Base-by-base conservation (phyloP, 2,888 invertebrate species). In the Himalopsyche tibetana region DNA sequence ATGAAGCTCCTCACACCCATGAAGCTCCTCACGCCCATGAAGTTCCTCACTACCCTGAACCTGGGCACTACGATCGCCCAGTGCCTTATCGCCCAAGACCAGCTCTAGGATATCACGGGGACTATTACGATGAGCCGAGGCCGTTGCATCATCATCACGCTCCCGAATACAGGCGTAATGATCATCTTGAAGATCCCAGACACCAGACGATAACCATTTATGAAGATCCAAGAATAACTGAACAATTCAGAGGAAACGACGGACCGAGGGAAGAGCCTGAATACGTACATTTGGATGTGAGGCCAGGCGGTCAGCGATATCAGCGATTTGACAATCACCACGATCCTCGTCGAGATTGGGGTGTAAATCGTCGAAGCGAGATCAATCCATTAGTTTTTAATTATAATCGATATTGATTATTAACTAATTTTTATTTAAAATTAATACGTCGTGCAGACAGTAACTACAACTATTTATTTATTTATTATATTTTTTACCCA, bases 141-240 rank as follows among this genome's bases (percentile, higher is more conserved):
- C 80, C 42, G 15, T 36, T 84, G 36, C 84, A 83, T 12, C 79
- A n/a, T 9, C 85, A 84, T 11, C 85, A 83, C 15, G 82, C 80
- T n/a, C 82, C 82, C 28, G 84, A 79, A 4, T 40, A 55, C 17
- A 55, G 86, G 69, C 55, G 87, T 15, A 74, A 84, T 19, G 80
- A 83, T n/a, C 82, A 86, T 63, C 80, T 81, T 40, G 45, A 42
- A 89, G 69, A 92, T 92, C 92, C 91, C 83, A 91, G 93, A 69
- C 92, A 93, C 88, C 93, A 93, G 89, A 93, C 93, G 17, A 93
- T 93, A 86, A 93, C 93, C 5, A 93, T 93, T 85, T 93, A 93
- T 86, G 93, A 93, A 90, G 93, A 93, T 89, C 93, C 93, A 9
- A 91, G 93, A 88, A 93, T 93, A 88, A 90, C 91, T 80, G 92